Evolutionary conservation across 2,113 vertebrate species (phyloP).

Genomic region (Lepus americanus): DNA sequence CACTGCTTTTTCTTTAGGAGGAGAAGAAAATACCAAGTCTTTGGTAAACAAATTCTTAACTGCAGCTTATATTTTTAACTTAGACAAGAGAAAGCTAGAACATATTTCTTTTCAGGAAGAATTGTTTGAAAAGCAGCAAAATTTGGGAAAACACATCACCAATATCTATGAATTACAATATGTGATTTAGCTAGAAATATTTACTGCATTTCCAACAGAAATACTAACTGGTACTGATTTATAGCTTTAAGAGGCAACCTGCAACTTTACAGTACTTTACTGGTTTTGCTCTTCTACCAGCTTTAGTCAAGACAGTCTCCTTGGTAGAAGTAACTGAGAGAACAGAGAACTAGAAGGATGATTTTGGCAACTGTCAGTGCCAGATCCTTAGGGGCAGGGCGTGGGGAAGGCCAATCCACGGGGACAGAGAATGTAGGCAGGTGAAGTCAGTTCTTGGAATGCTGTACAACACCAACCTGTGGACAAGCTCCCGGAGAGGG

Average conservation of each 20-base stretch:
- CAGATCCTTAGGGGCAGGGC: background rate
- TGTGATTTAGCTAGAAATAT: background rate
- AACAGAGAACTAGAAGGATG: background rate
- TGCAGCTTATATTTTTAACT: conserved; percentile 44
- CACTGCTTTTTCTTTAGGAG: background rate
- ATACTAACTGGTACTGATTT: background rate
- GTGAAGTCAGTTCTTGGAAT: background rate
- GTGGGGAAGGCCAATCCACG: background rate
- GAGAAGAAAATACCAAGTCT: conserved; percentile 54
- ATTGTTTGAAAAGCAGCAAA: conserved; percentile 13
- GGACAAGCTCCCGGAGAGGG: background rate
- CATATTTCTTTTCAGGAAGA: conserved; percentile 48
- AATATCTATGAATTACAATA: background rate
- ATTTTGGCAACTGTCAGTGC: background rate
- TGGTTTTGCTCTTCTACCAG: background rate
- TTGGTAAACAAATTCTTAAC: conserved; percentile 26
- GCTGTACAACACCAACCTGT: background rate
- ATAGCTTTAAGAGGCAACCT: background rate
- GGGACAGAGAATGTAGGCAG: no score
- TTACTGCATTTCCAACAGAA: background rate
- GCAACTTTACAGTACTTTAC: background rate
- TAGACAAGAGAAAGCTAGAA: conserved; percentile 37
- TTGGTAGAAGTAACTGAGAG: no score
- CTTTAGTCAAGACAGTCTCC: background rate
- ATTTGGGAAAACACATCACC: background rate